A percentile compares a stretch with the other conserved stretches of the same genome.
Evolutionary conservation across 2,888 invertebrate species (phyloP).

Genomic region (Chrysolina oricalcia): DNA sequence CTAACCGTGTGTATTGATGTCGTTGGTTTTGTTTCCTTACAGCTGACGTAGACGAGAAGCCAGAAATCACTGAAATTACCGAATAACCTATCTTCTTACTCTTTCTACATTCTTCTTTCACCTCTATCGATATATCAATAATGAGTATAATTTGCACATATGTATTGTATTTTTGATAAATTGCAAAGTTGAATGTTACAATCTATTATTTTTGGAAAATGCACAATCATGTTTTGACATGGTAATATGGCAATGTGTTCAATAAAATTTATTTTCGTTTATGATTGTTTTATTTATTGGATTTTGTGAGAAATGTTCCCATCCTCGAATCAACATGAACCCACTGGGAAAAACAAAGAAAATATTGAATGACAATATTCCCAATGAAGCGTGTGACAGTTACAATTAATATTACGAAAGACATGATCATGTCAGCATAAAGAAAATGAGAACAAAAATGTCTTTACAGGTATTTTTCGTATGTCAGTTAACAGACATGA

Average conservation of each 20-base stretch:
- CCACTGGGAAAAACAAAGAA: background rate
- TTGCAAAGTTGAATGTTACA: slow-evolving; percentile 30
- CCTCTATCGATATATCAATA: slow-evolving; percentile 28
- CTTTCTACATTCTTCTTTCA: slow-evolving; percentile 52
- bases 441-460: too few relatives aligned
- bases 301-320: background rate
- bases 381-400: background rate
- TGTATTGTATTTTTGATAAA: slow-evolving; percentile 43
- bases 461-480: too few relatives aligned
- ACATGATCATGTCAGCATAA: too few relatives aligned
- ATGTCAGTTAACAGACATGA: too few relatives aligned
- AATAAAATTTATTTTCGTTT: slow-evolving; percentile 63
- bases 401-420: too few relatives aligned
- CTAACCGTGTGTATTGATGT: slow-evolving; percentile 66
- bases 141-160: slow-evolving; percentile 44
- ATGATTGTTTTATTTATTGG: slow-evolving; percentile 54
- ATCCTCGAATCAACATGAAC: slow-evolving; percentile 43
- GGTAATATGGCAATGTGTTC: slow-evolving; percentile 56
- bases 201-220: background rate
- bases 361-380: background rate
- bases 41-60: slow-evolving; percentile 63
- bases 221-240: slow-evolving; percentile 46
- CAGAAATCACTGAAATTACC: slow-evolving; percentile 67
- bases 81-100: slow-evolving; percentile 63
- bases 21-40: slow-evolving; percentile 68